Base-by-base conservation (phyloP, 92 coral and sea anemone species). In the Pocillopora grandis region DNA sequence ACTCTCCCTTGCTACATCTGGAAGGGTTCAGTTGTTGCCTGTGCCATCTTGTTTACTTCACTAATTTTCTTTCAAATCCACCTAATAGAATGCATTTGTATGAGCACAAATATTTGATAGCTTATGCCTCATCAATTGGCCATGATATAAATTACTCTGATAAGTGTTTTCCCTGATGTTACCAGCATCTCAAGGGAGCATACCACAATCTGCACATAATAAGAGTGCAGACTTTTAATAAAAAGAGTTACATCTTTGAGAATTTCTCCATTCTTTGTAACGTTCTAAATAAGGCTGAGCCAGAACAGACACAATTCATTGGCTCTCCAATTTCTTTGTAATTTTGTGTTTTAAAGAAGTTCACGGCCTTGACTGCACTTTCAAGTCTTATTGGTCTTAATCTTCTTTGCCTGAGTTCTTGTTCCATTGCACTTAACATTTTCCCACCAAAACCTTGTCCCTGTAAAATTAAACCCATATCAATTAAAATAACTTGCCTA, bases 211-310 rank as follows among this genome's bases (percentile, higher is more conserved):
- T 42, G 52, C 52, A 42, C 52, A 42, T 7, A 7, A 42, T 42
- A 42, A 27, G 52, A 42, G 52, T 42, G 8, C 52, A 42, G 52
- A 7, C 8, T 3, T 42, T 42, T 42, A 42, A 42, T 42, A 42
- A 42, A 42, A 42, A 69, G 4, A 70, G 42, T 10, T 70, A 35
- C 1, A 55, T 70, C 16, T 9, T 35, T 70, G 75, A 18, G 57
- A 88, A 85, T 75, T 94, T 97, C 77, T 94, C 95, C 99, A 97
- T 97, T 9, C 89, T 88, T 74, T 97, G 99, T 49, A 97, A 82
- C 10, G 88, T 84, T 65, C 88, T 90, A 62, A 97, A 97, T 60
- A 97, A 57, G 14, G 95, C 91, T 8, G 97, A 90, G 12, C 95
- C 92, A 18, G 98, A 89, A 84, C 85, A 79, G 5, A 92, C 90